Evolutionary conservation across 2,888 invertebrate species (phyloP).

Genomic region (Fragum fragum): DNA sequence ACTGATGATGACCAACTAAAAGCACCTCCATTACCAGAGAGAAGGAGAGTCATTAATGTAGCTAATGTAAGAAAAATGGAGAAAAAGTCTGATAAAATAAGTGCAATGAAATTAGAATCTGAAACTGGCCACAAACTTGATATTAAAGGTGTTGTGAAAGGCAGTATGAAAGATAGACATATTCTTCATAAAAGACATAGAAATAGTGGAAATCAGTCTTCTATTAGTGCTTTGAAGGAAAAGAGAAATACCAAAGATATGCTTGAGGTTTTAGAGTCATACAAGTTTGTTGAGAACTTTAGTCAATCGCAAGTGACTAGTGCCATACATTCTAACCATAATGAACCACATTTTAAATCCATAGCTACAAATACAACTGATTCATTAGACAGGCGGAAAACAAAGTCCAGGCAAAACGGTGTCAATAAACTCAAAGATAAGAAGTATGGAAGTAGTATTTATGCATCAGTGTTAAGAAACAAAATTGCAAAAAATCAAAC

Average conservation of each 20-base stretch:
- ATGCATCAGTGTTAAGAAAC: conserved; percentile 28
- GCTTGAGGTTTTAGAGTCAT: conserved; percentile 19
- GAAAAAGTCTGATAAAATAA: not conserved
- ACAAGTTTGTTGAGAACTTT: conserved; percentile 27
- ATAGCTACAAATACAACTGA: conserved; percentile 58
- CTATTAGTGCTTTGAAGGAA: not conserved
- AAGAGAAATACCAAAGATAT: conserved; percentile 18
- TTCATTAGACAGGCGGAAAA: conserved; percentile 49
- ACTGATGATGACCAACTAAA: conserved; percentile 11
- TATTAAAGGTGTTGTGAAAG: conserved; percentile 13
- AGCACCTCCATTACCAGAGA: conserved; percentile 3
- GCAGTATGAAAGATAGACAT: not conserved
- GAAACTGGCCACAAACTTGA: not conserved
- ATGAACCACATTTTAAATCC: conserved; percentile 9
- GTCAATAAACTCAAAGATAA: not conserved
- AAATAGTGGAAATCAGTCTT: not conserved
- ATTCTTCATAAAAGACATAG: conserved; percentile 5
- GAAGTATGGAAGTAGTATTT: conserved; percentile 22
- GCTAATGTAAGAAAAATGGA: conserved; percentile 1
- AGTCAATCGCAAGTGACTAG: not conserved
- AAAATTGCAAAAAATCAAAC: not conserved
- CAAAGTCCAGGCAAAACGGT: not conserved
- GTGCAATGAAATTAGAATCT: not conserved
- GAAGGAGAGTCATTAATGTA: not conserved
- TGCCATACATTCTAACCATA: conserved; percentile 23